Evolutionary conservation across 2,113 vertebrate species (phyloP).

Genomic region (Onychostoma macrolepis): DNA sequence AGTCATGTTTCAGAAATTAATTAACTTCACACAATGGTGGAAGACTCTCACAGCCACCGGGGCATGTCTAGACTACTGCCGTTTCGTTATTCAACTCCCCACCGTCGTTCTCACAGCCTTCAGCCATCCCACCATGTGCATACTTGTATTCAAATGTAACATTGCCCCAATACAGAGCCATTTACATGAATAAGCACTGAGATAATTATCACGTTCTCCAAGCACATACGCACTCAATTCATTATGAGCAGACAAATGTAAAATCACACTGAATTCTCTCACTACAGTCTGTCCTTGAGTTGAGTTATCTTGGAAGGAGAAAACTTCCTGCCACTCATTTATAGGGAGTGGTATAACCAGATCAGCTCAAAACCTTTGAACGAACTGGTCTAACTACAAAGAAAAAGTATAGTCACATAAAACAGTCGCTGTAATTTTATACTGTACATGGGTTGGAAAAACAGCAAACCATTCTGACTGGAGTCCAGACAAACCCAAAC

Average conservation of each 20-base stretch:
- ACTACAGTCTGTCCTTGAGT: background rate
- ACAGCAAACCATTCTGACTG: background rate
- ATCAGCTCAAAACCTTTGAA: background rate
- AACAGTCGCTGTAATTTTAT: background rate
- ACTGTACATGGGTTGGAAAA: background rate
- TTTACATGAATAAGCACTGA: background rate
- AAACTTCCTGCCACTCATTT: background rate
- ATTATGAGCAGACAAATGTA: background rate
- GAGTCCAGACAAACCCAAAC: conserved; percentile 30
- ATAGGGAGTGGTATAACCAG: background rate
- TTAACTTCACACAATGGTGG: conserved; percentile 49
- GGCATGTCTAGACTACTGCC: conserved; percentile 19
- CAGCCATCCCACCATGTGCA: conserved; percentile 49
- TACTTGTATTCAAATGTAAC: conserved; percentile 29
- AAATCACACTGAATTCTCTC: background rate
- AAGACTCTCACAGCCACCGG: conserved; percentile 34
- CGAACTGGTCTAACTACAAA: too few relatives aligned
- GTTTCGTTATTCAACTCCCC: conserved; percentile 35
- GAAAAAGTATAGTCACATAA: background rate
- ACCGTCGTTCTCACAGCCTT: conserved; percentile 28
- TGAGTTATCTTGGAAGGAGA: too few relatives aligned
- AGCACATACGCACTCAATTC: conserved; percentile 3
- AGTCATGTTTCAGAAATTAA: conserved; percentile 52
- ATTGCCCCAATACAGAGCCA: background rate
- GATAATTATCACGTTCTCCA: conserved; percentile 35